Evolutionary conservation across 2,888 invertebrate species (phyloP), one percentile per base, ranked within the genome.

Genomic region (Syrphus vitripennis): DNA sequence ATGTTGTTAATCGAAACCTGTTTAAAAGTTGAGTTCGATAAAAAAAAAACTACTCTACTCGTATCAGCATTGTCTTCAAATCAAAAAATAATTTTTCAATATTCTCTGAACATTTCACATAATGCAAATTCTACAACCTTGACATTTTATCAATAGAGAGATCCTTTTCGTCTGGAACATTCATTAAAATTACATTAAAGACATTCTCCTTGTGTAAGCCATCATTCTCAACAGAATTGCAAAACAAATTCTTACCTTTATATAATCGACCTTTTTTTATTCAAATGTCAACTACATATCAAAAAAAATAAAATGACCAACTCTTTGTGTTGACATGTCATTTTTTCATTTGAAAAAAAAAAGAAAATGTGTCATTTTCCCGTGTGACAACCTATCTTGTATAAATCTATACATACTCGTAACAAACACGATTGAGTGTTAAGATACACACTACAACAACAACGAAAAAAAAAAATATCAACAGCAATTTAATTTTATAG

Each of bases 401-500:
- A n/a, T 12, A 42, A 10, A 31, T 2, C 61, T 19, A 12, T 7
- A 4, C 12, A 16, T 71, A 48, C 16, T 37, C 42, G 29, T 45
- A 55, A 57, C 12, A 53, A 1, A 31, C 61, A 26, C 45, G 55
- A 72, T 48, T 21, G 48, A 40, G 57, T 24, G 42, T 63, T 24
- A 40, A 61, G 37, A 19, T 34, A 61, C 16, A 40, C 45, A 16
- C 2, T 21, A 19, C 12, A 19, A n/a, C n/a, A n/a, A n/a, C n/a
- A n/a, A n/a, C n/a, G n/a, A n/a, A 14, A 59, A 14, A 59, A 59
- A 59, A 26, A 50, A 37, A 57, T 55, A 59, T 50, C 50, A 1
- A 71, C 42, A 53, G n/a, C 78, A 70, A 65, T 77, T 82, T 77
- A 48, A 82, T 65, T 77, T 82, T 71, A 24, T 55, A 80, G 81